Evolutionary conservation across 35 echinoderm and acorn worm genomes (phyloP).

Genomic region (Patiria miniata): DNA sequence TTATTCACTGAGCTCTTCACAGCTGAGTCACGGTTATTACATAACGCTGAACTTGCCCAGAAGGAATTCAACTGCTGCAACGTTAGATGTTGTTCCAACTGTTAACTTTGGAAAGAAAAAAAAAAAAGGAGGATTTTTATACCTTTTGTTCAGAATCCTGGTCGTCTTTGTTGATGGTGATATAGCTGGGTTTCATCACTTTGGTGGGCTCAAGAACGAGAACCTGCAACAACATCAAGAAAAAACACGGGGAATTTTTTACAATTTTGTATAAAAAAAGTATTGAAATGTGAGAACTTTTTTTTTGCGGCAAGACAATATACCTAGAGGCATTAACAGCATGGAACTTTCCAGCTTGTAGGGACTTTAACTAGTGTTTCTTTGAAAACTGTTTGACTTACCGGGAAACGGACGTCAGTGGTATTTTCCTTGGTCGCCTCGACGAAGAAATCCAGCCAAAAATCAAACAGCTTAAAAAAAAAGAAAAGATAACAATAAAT

Average conservation of each 20-base stretch:
- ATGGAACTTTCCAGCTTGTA: no score
- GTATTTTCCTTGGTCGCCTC: constrained; percentile 83
- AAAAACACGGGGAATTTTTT: not conserved
- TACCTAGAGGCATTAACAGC: no score
- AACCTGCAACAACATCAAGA: constrained; percentile 26
- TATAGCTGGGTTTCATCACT: constrained; percentile 80
- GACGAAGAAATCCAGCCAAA: constrained; percentile 98
- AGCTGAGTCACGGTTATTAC: no score
- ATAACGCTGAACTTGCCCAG: no score
- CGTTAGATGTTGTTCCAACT: no score
- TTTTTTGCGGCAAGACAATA: no score
- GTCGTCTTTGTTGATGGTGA: constrained; percentile 85
- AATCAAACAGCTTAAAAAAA: constrained; percentile 64
- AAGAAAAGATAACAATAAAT: constrained; percentile 3
- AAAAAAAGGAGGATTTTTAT: not conserved
- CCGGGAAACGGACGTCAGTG: constrained; percentile 86
- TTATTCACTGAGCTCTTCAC: no score
- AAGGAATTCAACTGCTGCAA: no score
- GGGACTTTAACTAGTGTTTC: no score
- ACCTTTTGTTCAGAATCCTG: constrained; percentile 50
- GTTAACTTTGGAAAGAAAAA: not conserved
- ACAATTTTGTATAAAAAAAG: not conserved
- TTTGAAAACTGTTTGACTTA: constrained; percentile 39
- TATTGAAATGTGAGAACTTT: not conserved
- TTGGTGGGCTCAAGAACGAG: constrained; percentile 87